Base-by-base conservation (phyloP, 2,797 vertebrate genomes). In the Paratrypauchen microcephalus region DNA sequence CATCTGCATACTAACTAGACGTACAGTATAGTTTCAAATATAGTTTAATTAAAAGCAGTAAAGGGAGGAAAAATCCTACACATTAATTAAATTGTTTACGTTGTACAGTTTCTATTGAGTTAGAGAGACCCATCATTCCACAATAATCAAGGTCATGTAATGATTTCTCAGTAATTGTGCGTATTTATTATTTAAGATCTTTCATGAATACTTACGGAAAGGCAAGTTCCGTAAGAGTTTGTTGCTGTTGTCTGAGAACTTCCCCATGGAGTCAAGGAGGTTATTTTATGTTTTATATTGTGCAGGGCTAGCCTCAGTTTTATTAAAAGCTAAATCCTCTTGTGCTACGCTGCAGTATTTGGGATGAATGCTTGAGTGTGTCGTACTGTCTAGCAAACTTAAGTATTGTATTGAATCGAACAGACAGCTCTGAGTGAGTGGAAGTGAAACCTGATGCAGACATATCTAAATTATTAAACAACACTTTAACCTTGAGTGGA, bases 401-500 rank as follows among this genome's bases (percentile, higher is more conserved):
- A 3, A 64, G 60, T 28, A 19, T 19, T 52, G 60, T 28, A 19
- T 19, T 52, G 7, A n/a, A 18, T 26, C 45, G 39, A 74, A 74
- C 62, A 68, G 68, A 56, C 63, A 72, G 57, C 45, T 59, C 3
- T 56, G 52, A 72, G 57, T 68, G 21, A 21, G 32, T 73, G 75
- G 65, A 85, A 83, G 86, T 71, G 77, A 63, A 89, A 86, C 81
- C 73, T 83, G 72, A 78, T 76, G 75, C 74, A 69, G 75, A 85
- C 70, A 73, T 84, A 79, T 76, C 77, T 79, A 86, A 88, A 88
- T 90, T 65, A 90, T 91, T 87, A 88, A 89, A 85, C 74, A 90
- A 83, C 78, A 88, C 83, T 89, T 90, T 90, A 90, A 93, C 91
- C 91, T 93, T 92, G 91, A 90, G 77, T 88, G 74, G 71, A 87